Evolutionary conservation across 2,113 vertebrate genomes (phyloP), one percentile per base, ranked within the genome.

Genomic region (Scalopus aquaticus): DNA sequence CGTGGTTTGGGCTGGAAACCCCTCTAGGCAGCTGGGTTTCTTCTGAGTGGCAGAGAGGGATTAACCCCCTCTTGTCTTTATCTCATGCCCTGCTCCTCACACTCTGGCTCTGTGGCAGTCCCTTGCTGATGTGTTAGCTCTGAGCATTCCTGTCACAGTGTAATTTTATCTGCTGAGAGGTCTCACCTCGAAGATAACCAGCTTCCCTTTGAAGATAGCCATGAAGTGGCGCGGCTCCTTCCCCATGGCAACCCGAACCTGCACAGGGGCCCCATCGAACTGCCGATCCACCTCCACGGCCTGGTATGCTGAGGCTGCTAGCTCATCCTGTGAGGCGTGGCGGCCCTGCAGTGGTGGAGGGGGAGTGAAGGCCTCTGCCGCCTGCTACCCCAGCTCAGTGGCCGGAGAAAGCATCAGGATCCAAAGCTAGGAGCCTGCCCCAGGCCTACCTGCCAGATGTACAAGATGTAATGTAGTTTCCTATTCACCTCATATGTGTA

Each of bases 201-300:
- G 97, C 97, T 98, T 99, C 37, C 99, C 99, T 96, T 98, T 99
- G 97, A 99, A 99, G 84, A 99, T 99, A 35, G 99, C 97, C 99
- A 99, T 98, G 93, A 99, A 99, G 97, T 99, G 99, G 35, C 98
- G 98, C 0, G 99, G 98, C 91, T 99, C 99, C 96, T 99, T 99
- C 70, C 99, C 98, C 99, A 99, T 99, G 44, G 97, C 98, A 35
- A 99, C 95, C 51, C 98, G 98, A 49, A 99, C 98, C 97, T 99
- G 99, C 81, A 99, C 98, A 0, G 99, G 98, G 60, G 98, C 95
- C 1, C 96, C 99, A 0, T 95, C 97, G 26, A 98, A 98, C 94
- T 99, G 98, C 93, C 97, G 98, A 87, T 99, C 99, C 89, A 99
- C 46, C n/a, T 95, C 93, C 58, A 99, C 99, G 0, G 99, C 98